Evolutionary conservation across 2,888 invertebrate species (phyloP).

Genomic region (Chalcosyrphus nemorum): DNA sequence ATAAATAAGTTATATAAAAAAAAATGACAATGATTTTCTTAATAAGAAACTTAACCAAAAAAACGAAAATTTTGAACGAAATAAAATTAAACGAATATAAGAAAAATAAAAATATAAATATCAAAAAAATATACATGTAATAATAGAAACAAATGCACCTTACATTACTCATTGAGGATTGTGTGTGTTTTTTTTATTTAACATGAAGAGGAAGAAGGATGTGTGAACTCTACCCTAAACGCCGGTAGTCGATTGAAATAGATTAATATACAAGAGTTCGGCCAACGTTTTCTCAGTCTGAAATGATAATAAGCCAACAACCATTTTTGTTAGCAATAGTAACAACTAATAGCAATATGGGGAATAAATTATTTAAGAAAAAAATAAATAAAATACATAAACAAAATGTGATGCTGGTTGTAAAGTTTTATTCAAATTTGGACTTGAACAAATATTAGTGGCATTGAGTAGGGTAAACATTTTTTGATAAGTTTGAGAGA

Average conservation of each 20-base stretch:
- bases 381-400: conserved; percentile 5
- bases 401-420: neutral
- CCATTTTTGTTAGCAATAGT: conserved; percentile 48
- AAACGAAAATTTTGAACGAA: conserved; percentile 3
- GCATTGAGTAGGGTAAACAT: neutral
- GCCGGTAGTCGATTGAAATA: conserved; percentile 51
- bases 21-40: conserved; percentile 20
- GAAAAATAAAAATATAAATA: conserved; percentile 14
- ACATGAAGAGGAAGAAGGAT: conserved; percentile 33
- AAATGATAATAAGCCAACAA: conserved; percentile 77
- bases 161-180: conserved; percentile 41
- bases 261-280: conserved; percentile 84
- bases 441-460: neutral
- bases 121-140: neutral
- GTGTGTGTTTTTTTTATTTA: conserved; percentile 17
- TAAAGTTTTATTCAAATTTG: neutral
- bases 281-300: conserved; percentile 91
- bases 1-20: conserved; percentile 43
- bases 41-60: neutral
- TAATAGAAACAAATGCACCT: conserved; percentile 63
- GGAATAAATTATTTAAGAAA: conserved; percentile 23
- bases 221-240: conserved; percentile 42
- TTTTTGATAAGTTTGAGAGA: too few relatives aligned
- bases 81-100: conserved; percentile 28
- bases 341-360: conserved; percentile 26